Evolutionary conservation across 2,113 vertebrate species (phyloP).

Genomic region (Nannospalax galili): DNA sequence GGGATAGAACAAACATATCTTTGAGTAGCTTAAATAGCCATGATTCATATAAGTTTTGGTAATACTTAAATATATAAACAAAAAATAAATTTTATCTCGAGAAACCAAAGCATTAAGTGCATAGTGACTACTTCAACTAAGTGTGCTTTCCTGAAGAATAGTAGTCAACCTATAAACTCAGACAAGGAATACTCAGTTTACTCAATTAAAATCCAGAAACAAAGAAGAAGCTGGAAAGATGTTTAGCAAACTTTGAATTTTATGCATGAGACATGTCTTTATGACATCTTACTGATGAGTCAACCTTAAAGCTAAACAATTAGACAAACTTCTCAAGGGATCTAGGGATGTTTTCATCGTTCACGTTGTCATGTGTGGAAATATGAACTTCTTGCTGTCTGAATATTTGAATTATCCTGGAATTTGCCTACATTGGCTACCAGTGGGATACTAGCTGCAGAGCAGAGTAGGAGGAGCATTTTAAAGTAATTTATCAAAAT

Average conservation of each 20-base stretch:
- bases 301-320: slow-evolving; percentile 6
- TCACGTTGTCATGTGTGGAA: slow-evolving; percentile 31
- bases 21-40: slow-evolving; percentile 24
- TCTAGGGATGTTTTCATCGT: not conserved
- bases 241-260: not conserved
- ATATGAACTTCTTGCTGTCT: slow-evolving; percentile 49
- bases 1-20: not conserved
- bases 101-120: slow-evolving; percentile 28
- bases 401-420: slow-evolving; percentile 47
- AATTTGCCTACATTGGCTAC: slow-evolving; percentile 4
- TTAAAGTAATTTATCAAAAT: slow-evolving; percentile 79
- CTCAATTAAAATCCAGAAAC: slow-evolving; percentile 22
- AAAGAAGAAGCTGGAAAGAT: not conserved
- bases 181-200: not conserved
- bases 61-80: slow-evolving; percentile 44
- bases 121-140: not conserved
- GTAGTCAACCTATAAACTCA: slow-evolving; percentile 7
- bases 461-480: slow-evolving; percentile 57
- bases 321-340: not conserved
- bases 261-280: not conserved
- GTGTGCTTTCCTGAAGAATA: not conserved
- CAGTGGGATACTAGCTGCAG: slow-evolving; percentile 51
- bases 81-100: slow-evolving; percentile 38
- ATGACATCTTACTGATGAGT: not conserved
- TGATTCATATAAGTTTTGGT: slow-evolving; percentile 42